Base-by-base conservation (phyloP, 2,797 vertebrate species). In the Apogon talboti region DNA sequence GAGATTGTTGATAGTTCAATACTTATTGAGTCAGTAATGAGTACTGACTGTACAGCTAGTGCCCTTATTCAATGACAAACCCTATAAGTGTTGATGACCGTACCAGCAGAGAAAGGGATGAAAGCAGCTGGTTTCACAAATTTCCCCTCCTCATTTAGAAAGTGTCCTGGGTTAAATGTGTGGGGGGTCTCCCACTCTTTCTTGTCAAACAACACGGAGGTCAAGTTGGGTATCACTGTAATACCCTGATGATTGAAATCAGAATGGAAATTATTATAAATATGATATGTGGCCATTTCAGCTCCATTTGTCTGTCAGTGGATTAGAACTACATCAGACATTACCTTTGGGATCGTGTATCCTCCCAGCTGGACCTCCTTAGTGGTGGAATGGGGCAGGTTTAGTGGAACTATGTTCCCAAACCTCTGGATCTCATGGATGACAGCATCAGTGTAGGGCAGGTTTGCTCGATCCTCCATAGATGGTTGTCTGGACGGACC, bases 71-170 rank as follows among this genome's bases (percentile, higher is more conserved):
- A 33, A 7, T 33, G 3, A 33, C 30, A 33, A 33, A 6, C 8
- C 30, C 30, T 3, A 33, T 33, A 33, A 33, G 24, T 6, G 6
- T 6, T 28, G 24, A 28, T 6, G 6, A 28, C 24, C 24, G 55
- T 85, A 97, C 95, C 95, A 47, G 83, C 6, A 69, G 95, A 95
- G 73, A 96, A 97, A 1, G 95, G 89, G 3, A 96, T 0, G 60
- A 97, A 96, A 15, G 74, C 49, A 0, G 94, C 92, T 0, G 21
- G 87, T 62, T 90, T 96, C 64, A 78, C 85, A 90, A 96, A 95
- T 60, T 91, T 91, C 2, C 95, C 94, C 0, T 94, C 90, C 4
- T 80, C 14, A 41, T 94, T 92, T 52, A 96, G 84, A 62, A 96
- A 96, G 82, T 96, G 95, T 54, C 66, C 87, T 0, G 95, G 95